Percentiles rank a stretch among this genome's conserved stretches.
These are phyloP conservation scores for Poecile atricapillus DNA, from an alignment of 2,113 vertebrate species.

Conservation along the genomic window DNA sequence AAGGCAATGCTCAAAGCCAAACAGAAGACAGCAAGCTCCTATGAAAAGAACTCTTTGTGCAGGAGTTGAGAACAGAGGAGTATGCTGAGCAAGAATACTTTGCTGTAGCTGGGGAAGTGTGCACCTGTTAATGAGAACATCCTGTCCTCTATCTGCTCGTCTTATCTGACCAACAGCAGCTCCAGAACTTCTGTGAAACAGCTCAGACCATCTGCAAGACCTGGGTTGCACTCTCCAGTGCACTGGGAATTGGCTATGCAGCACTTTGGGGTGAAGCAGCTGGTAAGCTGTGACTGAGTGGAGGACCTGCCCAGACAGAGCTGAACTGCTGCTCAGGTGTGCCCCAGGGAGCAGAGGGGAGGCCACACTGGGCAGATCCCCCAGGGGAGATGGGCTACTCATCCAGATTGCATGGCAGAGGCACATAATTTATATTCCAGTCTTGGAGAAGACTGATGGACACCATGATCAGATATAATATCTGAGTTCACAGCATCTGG, in stretches of 20 bases:
- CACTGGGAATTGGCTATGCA: neutral
- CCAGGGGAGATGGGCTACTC: neutral
- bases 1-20: neutral
- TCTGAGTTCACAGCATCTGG: neutral
- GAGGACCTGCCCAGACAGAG: neutral
- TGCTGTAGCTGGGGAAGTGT: neutral
- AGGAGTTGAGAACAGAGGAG: neutral
- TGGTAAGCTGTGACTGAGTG: neutral
- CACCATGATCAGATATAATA: neutral
- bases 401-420: fast-evolving
- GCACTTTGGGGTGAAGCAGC: neutral
- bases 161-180: neutral
- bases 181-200: neutral
- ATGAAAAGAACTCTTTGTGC: neutral
- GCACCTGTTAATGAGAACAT: neutral
- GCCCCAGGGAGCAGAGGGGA: neutral
- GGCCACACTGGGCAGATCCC: neutral
- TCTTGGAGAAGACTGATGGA: neutral
- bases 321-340: neutral
- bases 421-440: neutral
- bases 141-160: neutral
- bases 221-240: neutral
- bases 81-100: neutral
- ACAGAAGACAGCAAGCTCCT: neutral
- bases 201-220: neutral